Evolutionary conservation across 2,797 vertebrate genomes (phyloP), one percentile per base, ranked within the genome.

Genomic region (Lateolabrax maculatus): DNA sequence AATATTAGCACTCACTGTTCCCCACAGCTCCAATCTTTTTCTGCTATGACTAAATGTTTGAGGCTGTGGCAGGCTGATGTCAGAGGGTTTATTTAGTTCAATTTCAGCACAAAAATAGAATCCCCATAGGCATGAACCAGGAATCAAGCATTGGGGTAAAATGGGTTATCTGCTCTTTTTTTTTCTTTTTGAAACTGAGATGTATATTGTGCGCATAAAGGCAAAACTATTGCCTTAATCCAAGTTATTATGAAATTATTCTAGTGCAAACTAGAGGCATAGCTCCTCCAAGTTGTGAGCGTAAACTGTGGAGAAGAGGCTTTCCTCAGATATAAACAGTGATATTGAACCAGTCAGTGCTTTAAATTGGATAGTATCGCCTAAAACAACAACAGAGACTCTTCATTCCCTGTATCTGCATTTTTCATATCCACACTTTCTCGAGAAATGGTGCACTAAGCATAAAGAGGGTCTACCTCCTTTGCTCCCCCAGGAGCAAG

Each of bases 381-480:
- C 64, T 62, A 78, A 51, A 84, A 82, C 77, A 84, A 84, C 63
- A 85, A 70, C 3, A 55, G 69, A 77, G 51, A 23, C 70, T 53
- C 23, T 48, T 72, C 34, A 49, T 69, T 71, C 46, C 56, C 60
- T 67, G 31, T 27, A 75, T 90, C 69, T 76, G 60, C 77, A 87
- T 86, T 81, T 89, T 86, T 87, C 56, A 80, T 81, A 66, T 53
- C 69, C 29, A 84, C 70, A 76, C 77, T 76, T 81, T 85, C 37
- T 81, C 18, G 3, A 83, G 60, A 92, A 90, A 87, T 83, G 84
- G 74, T 67, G 64, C 82, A 88, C 81, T 91, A 91, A 88, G 86
- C 81, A 87, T 75, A 87, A 90, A 86, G 79, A 87, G 83, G 89
- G 90, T 93, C 77, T 89, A 88, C 85, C 90, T 93, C 80, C 67